These are phyloP conservation scores for Peromyscus eremicus DNA, from an alignment of 2,797 vertebrate genomes.

Conservation along the genomic window DNA sequence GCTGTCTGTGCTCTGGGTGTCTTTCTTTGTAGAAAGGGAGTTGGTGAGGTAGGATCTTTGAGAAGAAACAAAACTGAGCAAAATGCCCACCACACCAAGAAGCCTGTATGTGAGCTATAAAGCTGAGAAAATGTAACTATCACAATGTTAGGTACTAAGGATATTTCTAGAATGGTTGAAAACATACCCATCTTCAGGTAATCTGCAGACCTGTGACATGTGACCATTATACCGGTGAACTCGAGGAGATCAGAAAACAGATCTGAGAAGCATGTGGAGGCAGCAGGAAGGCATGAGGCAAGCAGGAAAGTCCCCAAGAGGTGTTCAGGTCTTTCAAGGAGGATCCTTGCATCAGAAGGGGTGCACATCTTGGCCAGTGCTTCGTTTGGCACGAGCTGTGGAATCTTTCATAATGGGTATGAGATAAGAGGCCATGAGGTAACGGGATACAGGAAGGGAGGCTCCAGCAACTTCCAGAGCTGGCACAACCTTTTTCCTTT, in stretches of 20 bases:
- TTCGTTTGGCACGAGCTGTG: neutral
- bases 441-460: slow-evolving; percentile 14
- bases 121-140: too few species aligned
- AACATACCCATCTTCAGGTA: too few species aligned
- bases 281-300: neutral
- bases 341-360: neutral
- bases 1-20: neutral
- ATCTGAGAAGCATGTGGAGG: neutral
- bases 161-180: neutral
- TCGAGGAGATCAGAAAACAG: neutral
- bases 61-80: neutral
- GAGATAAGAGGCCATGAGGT: slow-evolving; percentile 45
- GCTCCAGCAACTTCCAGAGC: neutral
- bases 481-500: neutral
- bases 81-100: neutral
- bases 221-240: neutral
- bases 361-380: neutral
- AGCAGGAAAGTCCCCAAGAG: neutral
- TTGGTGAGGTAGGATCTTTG: neutral
- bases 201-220: neutral
- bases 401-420: slow-evolving; percentile 32
- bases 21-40: too few species aligned
- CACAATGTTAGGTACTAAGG: too few species aligned
- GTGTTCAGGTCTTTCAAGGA: neutral
- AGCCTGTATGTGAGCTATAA: neutral